These are phyloP conservation scores for Ischnura elegans DNA, from an alignment of 2,888 invertebrate genomes.

Conservation along the genomic window DNA sequence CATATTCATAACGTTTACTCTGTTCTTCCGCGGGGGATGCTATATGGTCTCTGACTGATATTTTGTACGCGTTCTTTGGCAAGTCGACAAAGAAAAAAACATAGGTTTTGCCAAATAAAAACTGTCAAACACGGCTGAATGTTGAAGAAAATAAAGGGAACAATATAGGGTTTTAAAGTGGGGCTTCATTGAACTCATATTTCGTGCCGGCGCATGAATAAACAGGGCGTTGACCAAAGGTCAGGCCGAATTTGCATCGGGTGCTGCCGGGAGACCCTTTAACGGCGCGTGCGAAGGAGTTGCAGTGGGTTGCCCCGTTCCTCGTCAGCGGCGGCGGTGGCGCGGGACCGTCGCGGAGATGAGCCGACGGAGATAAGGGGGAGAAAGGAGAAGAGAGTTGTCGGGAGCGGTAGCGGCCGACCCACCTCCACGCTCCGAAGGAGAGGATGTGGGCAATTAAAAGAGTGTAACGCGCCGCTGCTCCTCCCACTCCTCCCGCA, in stretches of 20 bases:
- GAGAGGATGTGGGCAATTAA: constrained; percentile 40
- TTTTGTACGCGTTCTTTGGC: no score
- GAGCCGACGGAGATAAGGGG: not conserved
- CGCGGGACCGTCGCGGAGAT: not conserved
- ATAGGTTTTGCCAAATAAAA: no score
- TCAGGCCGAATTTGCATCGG: not conserved
- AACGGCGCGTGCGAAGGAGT: constrained; percentile 13
- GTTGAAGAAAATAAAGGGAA: no score
- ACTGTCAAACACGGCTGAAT: no score
- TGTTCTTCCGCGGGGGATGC: no score
- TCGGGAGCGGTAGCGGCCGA: not conserved
- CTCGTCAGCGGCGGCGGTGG: not conserved
- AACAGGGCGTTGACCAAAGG: not conserved
- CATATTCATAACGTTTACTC: no score
- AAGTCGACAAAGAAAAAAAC: no score
- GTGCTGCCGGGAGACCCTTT: not conserved
- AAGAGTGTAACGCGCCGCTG: not conserved
- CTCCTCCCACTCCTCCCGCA: not conserved
- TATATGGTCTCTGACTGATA: no score
- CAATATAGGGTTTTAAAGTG: not conserved
- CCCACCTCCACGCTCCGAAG: not conserved
- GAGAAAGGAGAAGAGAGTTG: not conserved
- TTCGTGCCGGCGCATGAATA: not conserved
- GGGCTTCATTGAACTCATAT: not conserved
- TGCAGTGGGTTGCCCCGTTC: not conserved